A percentile compares a stretch with the other conserved stretches of the same genome.
phyloP scores from a whole-genome alignment of 2,797 vertebrate genomes.

The Borostomias antarcticus region DNA sequence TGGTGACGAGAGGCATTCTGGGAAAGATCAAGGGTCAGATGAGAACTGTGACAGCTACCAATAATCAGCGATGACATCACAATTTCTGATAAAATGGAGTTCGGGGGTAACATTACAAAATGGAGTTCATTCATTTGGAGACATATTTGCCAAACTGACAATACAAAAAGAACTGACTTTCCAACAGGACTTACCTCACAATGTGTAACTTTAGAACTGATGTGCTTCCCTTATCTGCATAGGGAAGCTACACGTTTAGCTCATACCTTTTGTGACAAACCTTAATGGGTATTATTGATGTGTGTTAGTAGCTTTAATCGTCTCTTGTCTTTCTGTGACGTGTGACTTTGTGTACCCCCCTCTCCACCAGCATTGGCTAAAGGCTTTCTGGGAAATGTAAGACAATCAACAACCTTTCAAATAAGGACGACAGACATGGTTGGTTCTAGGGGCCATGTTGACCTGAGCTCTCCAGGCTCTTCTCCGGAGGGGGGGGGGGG shows the following conservation, averaged over 20 bases:
- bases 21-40: conserved; percentile 74
- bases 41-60: conserved; percentile 60
- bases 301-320: conserved; percentile 23
- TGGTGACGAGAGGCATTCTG: conserved; percentile 62
- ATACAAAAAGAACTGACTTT: conserved; percentile 4
- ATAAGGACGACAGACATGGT: too few relatives aligned
- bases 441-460: background rate
- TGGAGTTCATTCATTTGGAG: background rate
- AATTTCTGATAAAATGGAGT: background rate
- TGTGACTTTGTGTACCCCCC: too few relatives aligned
- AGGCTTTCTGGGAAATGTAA: background rate
- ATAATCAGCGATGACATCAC: conserved; percentile 72
- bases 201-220: background rate
- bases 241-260: background rate
- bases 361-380: background rate
- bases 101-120: background rate
- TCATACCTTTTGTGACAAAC: too few relatives aligned
- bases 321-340: too few relatives aligned
- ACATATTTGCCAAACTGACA: conserved; percentile 21
- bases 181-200: background rate
- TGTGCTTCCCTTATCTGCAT: background rate
- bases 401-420: too few relatives aligned
- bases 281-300: conserved; percentile 15
- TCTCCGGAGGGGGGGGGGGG: too few relatives aligned
- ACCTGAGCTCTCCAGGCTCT: background rate